Percentiles rank a stretch among this genome's conserved stretches.
Evolutionary conservation across 1,140 invertebrate species (phyloP).

Genomic region (Dryas iulia): DNA sequence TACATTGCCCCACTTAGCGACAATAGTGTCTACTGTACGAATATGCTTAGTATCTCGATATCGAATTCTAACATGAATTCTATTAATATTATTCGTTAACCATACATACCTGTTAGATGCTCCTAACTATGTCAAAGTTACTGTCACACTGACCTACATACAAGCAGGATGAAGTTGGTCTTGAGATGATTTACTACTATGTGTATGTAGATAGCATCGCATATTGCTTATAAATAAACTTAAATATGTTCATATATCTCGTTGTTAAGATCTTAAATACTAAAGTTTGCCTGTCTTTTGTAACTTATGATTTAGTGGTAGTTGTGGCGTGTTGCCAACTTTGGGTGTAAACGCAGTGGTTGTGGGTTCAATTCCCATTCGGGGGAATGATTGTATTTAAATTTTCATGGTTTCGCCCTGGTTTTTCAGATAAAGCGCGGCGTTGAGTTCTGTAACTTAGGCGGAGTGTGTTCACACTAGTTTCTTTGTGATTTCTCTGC

Average conservation of each 20-base stretch:
- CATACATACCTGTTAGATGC: neutral
- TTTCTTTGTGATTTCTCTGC: no score
- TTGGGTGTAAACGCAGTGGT: no score
- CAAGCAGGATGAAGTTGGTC: neutral
- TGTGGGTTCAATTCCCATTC: no score
- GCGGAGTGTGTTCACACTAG: no score
- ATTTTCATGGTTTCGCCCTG: no score
- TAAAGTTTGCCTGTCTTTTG: neutral
- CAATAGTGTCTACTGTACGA: neutral
- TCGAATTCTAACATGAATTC: neutral
- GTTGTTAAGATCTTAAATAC: neutral
- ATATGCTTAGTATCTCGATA: neutral
- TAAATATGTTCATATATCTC: neutral
- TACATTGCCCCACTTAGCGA: neutral
- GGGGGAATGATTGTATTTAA: no score
- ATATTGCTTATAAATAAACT: neutral
- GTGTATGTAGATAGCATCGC: neutral
- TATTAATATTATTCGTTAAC: neutral
- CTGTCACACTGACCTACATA: neutral
- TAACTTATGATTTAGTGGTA: neutral
- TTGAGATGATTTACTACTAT: neutral
- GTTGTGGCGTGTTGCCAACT: no score
- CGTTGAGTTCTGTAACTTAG: no score
- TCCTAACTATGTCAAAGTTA: slow-evolving; percentile 1
- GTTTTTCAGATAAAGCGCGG: no score